These are phyloP conservation scores for Coregonus ussuriensis DNA, from an alignment of 2,797 vertebrate genomes.

Conservation along the genomic window DNA sequence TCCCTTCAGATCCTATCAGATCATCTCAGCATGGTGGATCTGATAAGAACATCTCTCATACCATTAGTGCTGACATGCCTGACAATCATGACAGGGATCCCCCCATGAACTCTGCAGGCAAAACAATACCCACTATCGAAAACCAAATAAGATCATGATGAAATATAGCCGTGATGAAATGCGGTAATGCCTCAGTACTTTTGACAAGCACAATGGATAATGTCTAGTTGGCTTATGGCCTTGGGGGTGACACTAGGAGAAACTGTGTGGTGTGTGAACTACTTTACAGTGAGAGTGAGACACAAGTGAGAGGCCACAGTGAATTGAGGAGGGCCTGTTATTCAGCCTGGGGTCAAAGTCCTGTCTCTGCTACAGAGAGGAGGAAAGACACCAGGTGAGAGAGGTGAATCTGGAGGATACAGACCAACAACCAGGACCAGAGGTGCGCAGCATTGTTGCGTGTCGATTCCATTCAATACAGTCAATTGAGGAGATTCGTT, in stretches of 20 bases:
- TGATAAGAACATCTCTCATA: slow-evolving; percentile 43
- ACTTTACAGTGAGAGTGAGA: slow-evolving; percentile 6
- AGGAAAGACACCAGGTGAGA: slow-evolving; percentile 6
- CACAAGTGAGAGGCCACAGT: slow-evolving; percentile 21
- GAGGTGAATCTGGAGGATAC: background rate
- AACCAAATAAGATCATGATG: slow-evolving; percentile 13
- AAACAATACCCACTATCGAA: slow-evolving; percentile 23
- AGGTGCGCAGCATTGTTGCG: background rate
- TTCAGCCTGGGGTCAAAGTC: slow-evolving; percentile 27
- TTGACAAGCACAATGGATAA: background rate
- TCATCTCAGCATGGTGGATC: slow-evolving; percentile 32
- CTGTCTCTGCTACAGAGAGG: slow-evolving; percentile 11
- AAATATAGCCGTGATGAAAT: slow-evolving; percentile 5
- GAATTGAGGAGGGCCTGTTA: slow-evolving; percentile 21
- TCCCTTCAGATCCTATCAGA: slow-evolving; percentile 35
- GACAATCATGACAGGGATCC: slow-evolving; percentile 30
- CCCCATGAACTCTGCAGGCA: slow-evolving; percentile 15
- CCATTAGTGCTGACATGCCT: slow-evolving; percentile 37
- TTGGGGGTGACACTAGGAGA: slow-evolving; percentile 9
- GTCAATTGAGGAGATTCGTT: too few species aligned
- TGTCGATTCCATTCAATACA: background rate
- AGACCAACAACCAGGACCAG: background rate
- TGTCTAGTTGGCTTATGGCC: slow-evolving; percentile 1
- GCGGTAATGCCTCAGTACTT: slow-evolving; percentile 13
- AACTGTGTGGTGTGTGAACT: background rate